phyloP scores from a whole-genome alignment of 1,140 invertebrate genomes.

The Platyscapa corneri region DNA sequence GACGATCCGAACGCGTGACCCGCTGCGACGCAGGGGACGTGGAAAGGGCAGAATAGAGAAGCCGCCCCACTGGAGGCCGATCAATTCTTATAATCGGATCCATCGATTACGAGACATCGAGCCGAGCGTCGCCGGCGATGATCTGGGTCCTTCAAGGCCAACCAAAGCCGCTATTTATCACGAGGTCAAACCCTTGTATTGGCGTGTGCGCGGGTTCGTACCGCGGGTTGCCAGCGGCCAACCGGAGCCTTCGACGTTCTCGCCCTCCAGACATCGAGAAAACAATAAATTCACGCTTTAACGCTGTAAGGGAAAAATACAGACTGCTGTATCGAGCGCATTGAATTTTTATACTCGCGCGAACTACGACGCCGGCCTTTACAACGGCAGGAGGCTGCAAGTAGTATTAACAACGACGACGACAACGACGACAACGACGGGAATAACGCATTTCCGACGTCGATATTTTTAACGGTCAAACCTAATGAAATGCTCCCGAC shows the following conservation, averaged over 20 bases:
- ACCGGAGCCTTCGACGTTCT: background rate
- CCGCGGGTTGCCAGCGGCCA: background rate
- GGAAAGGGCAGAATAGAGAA: background rate
- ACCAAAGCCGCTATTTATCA: slow-evolving; percentile 54
- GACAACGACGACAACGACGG: no score
- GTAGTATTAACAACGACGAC: no score
- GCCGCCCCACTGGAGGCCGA: background rate
- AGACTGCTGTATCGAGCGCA: slow-evolving; percentile 33
- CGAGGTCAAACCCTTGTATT: slow-evolving; percentile 41
- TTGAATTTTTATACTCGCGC: slow-evolving; percentile 49
- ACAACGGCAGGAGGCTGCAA: background rate
- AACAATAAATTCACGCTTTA: slow-evolving; percentile 49
- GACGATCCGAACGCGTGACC: background rate
- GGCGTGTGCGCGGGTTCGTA: background rate
- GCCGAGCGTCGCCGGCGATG: background rate
- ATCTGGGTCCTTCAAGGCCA: slow-evolving; percentile 52
- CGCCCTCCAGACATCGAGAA: background rate
- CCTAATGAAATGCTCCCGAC: slow-evolving; percentile 38
- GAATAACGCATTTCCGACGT: background rate
- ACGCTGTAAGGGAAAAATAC: slow-evolving; percentile 39
- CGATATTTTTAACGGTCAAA: background rate
- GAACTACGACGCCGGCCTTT: background rate
- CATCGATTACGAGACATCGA: slow-evolving; percentile 49
- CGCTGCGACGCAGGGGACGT: background rate
- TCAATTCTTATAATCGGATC: slow-evolving; percentile 48